Base-by-base conservation (phyloP, 2,888 invertebrate genomes). In the Chaitophorus viminalis region DNA sequence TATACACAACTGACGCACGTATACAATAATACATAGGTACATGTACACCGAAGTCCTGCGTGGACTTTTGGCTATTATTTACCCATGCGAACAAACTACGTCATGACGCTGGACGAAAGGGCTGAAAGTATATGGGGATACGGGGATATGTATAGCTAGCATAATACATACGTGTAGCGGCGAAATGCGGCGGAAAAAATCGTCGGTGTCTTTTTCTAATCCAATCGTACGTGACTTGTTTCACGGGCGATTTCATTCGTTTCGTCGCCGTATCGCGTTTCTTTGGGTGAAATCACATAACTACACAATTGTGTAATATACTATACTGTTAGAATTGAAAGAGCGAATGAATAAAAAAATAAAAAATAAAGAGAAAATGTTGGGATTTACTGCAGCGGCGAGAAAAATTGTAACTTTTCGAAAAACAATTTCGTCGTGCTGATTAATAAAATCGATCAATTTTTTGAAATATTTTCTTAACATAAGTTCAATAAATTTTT, bases 141-240 rank as follows among this genome's bases (percentile, higher is more conserved):
- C 52, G 52, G 11, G 17, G 11, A 52, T 52, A 52, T 52, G 6
- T 60, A 60, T 60, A 60, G 2, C 0, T 60, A 60, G 4, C 52
- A 8, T 9, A 9, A 9, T 46, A 14, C 46, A 14, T 14, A 46
- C 46, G 14, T 14, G 46, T 46, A 31, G n/a, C 68, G 18, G 65
- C 39, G 18, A 68, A 68, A 77, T 85, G 75, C 70, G 33, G 77
- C 77, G 85, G 78, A 70, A 78, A 74, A 86, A 86, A 86, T 86
- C 78, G 86, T 72, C 86, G 78, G 86, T 79, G 78, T 86, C 86
- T 86, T 79, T 75, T 85, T 78, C 85, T 76, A 76, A 31, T 36
- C 70, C 70, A 54, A 78, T 86, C 70, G 86, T 25, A 86, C 86
- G 86, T 86, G 86, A 86, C 86, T 54, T 46, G 78, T 70, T 70